Conservation (phyloP, 2,113 vertebrate species). For the Speoplatyrhinus poulsoni region DNA sequence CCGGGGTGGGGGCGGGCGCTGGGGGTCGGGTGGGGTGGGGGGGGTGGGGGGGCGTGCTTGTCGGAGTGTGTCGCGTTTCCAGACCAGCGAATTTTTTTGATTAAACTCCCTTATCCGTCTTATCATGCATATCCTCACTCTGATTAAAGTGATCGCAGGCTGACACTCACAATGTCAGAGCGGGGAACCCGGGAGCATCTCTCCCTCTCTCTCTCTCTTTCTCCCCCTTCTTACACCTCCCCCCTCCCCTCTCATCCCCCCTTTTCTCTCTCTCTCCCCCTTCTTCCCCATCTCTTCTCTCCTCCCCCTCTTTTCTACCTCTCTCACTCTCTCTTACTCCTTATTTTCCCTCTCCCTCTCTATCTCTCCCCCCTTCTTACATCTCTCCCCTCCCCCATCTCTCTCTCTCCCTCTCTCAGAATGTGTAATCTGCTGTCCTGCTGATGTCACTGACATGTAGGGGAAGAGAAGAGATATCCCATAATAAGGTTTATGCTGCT, state of each 20-base stretch:
- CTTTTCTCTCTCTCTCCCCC: slow-evolving; percentile 23
- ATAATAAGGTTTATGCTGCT: not conserved
- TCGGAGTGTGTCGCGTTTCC: slow-evolving; percentile 98
- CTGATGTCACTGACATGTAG: slow-evolving; percentile 51
- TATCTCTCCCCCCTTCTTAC: slow-evolving; percentile 11
- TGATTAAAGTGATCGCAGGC: slow-evolving; percentile 99
- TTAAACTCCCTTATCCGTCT: slow-evolving; percentile 99
- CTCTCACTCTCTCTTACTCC: not conserved
- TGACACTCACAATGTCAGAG: slow-evolving; percentile 99
- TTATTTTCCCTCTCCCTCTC: not conserved
- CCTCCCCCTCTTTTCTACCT: not conserved
- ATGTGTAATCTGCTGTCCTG: slow-evolving; percentile 83
- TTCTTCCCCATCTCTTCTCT: slow-evolving; percentile 1
- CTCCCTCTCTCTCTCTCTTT: not conserved
- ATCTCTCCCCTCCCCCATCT: not conserved
- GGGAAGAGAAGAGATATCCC: slow-evolving; percentile 10
- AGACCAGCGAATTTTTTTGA: slow-evolving; percentile 99
- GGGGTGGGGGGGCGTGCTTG: slow-evolving; percentile 91
- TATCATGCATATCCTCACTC: slow-evolving; percentile 99
- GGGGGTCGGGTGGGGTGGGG: not conserved
- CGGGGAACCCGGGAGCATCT: slow-evolving; percentile 81
- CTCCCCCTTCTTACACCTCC: not conserved
- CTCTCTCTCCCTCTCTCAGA: slow-evolving; percentile 42
- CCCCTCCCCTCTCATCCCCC: not conserved
- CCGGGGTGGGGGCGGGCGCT: slow-evolving; percentile 62